Evolutionary conservation across 2,797 vertebrate species (phyloP), one percentile per base, ranked within the genome.

Genomic region (Pseudomugil tenellus): DNA sequence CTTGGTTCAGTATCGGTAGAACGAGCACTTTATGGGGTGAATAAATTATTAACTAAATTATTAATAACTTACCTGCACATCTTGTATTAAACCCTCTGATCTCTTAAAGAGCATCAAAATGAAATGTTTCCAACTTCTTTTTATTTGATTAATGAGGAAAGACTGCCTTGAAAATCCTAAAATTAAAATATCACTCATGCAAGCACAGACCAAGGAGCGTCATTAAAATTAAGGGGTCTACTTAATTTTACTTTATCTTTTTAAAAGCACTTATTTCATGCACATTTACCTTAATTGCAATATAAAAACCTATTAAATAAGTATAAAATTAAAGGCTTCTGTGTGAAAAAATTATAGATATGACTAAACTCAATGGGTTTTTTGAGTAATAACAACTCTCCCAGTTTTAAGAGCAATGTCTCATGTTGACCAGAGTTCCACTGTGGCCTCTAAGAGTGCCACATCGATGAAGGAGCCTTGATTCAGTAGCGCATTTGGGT

Each of bases 401-500:
- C 81, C 64, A 54, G 79, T 74, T 81, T 76, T 74, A 68, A 53
- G 76, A 77, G 68, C 43, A 21, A 74, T 84, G 84, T 76, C 76
- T 79, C 80, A 75, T 72, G 88, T 82, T 84, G 85, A 83, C 81
- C 72, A 58, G 81, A 78, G 70, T 62, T 79, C 71, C 80, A 67
- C 67, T 88, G 87, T 80, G 83, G 83, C 80, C 81, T 85, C 67
- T 74, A 60, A 67, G 58, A 80, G 72, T 61, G 12, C 72, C 72
- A 58, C 84, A 87, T 83, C 83, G 85, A 88, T 80, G 77, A 80
- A 81, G 67, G 75, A 46, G 62, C 56, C 72, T 86, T 70, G 80
- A 91, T 89, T 88, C 87, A 88, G 91, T 88, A 87, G 87, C 92
- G 87, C 77, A 80, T 85, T 88, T 81, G 81, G 86, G 70, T 80